A percentile compares a stretch with the other conserved stretches of the same genome.
Evolutionary conservation across 2,888 invertebrate genomes (phyloP).

Genomic region (Imbricaverruca yamaguchii): DNA sequence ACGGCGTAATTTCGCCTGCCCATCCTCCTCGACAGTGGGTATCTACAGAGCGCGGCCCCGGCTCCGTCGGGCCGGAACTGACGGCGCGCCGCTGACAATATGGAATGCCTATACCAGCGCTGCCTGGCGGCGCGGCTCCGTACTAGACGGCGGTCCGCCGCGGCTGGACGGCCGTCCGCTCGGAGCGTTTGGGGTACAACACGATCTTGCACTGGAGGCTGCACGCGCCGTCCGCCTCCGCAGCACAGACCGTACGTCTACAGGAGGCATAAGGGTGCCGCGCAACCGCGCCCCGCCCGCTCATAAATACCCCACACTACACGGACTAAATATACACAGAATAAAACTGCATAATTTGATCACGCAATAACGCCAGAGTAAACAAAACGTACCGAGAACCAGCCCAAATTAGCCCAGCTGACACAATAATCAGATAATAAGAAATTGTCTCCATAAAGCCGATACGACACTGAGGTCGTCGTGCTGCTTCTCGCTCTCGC

Average conservation of each 20-base stretch:
- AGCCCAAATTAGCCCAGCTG: slow-evolving; percentile 13
- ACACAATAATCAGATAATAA: slow-evolving; percentile 14
- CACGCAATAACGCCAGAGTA: slow-evolving; percentile 11
- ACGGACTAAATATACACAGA: background rate
- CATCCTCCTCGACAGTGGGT: background rate
- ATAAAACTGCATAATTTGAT: slow-evolving; percentile 15
- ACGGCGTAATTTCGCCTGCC: background rate
- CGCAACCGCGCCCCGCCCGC: background rate
- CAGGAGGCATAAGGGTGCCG: background rate
- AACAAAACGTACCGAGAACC: slow-evolving; percentile 1
- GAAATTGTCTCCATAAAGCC: background rate
- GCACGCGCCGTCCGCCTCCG: background rate
- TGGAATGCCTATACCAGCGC: slow-evolving; percentile 18
- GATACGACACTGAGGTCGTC: background rate
- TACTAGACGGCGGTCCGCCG: background rate
- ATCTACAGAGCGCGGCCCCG: too few relatives aligned
- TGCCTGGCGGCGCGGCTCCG: background rate
- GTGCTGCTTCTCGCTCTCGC: too few relatives aligned
- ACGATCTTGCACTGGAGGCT: background rate
- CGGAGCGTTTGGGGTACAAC: background rate
- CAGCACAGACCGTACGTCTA: background rate
- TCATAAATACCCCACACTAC: slow-evolving; percentile 19
- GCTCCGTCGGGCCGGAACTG: too few relatives aligned
- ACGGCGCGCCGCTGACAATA: background rate
- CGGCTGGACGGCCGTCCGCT: background rate